These are phyloP conservation scores for Cyclophora punctaria DNA, from an alignment of 2,888 invertebrate genomes.

Conservation along the genomic window DNA sequence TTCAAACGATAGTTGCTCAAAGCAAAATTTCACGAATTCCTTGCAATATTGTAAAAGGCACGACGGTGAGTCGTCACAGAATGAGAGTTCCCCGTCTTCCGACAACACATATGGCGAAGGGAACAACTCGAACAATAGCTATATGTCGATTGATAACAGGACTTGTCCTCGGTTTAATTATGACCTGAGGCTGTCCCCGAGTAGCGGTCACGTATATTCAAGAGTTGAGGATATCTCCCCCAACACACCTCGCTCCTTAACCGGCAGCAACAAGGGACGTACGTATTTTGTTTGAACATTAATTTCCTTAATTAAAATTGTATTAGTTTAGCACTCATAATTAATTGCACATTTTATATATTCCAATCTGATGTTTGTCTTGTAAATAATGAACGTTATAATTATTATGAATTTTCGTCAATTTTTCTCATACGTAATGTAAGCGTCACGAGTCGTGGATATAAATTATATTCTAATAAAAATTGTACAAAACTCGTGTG, in stretches of 20 bases:
- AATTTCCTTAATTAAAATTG: slow-evolving; percentile 17
- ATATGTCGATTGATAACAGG: slow-evolving; percentile 78
- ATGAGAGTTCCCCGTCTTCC: slow-evolving; percentile 74
- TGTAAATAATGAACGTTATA: slow-evolving; percentile 40
- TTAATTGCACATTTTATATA: slow-evolving; percentile 29
- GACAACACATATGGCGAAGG: slow-evolving; percentile 79
- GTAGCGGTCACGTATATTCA: slow-evolving; percentile 71
- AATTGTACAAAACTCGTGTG: slow-evolving; percentile 61
- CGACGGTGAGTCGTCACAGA: slow-evolving; percentile 70
- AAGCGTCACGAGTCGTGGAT: slow-evolving; percentile 32
- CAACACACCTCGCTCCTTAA: slow-evolving; percentile 54
- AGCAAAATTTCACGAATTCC: slow-evolving; percentile 71
- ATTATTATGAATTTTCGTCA: slow-evolving; percentile 46
- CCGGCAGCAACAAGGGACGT: slow-evolving; percentile 57
- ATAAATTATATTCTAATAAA: slow-evolving; percentile 41
- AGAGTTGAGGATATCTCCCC: slow-evolving; percentile 70
- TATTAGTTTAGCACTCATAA: slow-evolving; percentile 29
- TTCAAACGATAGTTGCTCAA: slow-evolving; percentile 71
- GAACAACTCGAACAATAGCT: slow-evolving; percentile 79
- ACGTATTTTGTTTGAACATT: slow-evolving; percentile 64
- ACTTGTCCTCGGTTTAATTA: slow-evolving; percentile 73
- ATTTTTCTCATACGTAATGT: slow-evolving; percentile 65
- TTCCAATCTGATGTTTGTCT: slow-evolving; percentile 24
- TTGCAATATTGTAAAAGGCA: slow-evolving; percentile 64
- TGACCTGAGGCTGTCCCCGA: slow-evolving; percentile 70